Percentiles rank a stretch among this genome's conserved stretches.
phyloP scores from a whole-genome alignment of 1,140 invertebrate species.

The Hylaeus anthracinus region DNA sequence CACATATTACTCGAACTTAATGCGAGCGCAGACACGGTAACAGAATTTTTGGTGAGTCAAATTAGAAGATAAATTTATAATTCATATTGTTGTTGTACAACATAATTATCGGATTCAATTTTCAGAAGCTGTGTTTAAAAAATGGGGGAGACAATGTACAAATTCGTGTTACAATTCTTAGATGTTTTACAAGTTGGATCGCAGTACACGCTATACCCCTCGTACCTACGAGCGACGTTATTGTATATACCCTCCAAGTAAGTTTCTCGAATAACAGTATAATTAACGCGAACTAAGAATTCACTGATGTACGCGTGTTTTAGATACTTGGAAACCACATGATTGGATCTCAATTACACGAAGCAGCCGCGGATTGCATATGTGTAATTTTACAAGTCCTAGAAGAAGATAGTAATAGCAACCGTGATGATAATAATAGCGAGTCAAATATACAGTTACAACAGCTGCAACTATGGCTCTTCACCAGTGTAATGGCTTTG shows the following conservation, averaged over 20 bases:
- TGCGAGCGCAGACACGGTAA: constrained; percentile 84
- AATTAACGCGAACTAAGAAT: constrained; percentile 1
- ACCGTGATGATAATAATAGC: constrained; percentile 71
- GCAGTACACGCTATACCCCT: constrained; percentile 87
- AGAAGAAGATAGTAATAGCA: constrained; percentile 87
- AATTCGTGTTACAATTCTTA: constrained; percentile 84
- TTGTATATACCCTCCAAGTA: constrained; percentile 86
- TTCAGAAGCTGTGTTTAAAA: constrained; percentile 85
- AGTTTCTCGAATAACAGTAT: constrained; percentile 1
- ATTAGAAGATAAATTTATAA: not conserved
- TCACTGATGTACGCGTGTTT: constrained; percentile 16
- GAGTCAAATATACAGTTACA: constrained; percentile 87
- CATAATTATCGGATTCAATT: constrained; percentile 36
- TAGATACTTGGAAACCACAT: constrained; percentile 84
- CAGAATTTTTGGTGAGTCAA: constrained; percentile 87
- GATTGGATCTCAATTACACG: constrained; percentile 88
- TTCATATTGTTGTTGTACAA: not conserved
- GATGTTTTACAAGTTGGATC: constrained; percentile 92
- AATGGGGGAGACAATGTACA: constrained; percentile 81
- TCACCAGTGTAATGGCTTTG: constrained; percentile 90
- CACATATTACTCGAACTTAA: constrained; percentile 91
- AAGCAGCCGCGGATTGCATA: constrained; percentile 94
- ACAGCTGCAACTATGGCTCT: constrained; percentile 82
- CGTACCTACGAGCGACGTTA: constrained; percentile 85
- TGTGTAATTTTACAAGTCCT: constrained; percentile 91